Percentiles rank a stretch among this genome's conserved stretches.
phyloP scores from a whole-genome alignment of 2,797 vertebrate genomes.

The Semotilus atromaculatus region DNA sequence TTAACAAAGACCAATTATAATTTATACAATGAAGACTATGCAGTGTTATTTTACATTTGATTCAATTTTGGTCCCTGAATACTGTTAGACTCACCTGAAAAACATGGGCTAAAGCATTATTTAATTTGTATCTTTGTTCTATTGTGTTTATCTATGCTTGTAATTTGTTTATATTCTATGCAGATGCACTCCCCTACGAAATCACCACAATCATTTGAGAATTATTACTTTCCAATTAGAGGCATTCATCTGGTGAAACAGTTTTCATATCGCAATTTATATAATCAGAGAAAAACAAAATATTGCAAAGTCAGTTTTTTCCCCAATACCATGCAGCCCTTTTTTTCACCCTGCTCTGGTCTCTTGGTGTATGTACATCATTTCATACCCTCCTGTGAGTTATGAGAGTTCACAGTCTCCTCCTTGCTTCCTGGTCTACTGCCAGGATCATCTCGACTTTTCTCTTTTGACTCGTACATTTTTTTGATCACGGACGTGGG shows the following conservation, averaged over 20 bases:
- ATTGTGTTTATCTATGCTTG: neutral
- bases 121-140: neutral
- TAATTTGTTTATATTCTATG: neutral
- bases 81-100: too few species aligned
- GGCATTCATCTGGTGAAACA: neutral
- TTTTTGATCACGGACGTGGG: slow-evolving; percentile 99
- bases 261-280: too few species aligned
- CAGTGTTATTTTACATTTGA: too few species aligned
- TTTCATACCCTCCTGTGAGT: slow-evolving; percentile 84
- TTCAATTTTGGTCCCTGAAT: too few species aligned
- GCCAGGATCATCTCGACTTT: slow-evolving; percentile 88
- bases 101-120: too few species aligned
- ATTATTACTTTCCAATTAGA: neutral
- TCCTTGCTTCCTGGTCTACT: slow-evolving; percentile 85
- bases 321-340: too few species aligned
- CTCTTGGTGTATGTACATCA: neutral
- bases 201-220: neutral
- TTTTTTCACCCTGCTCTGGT: neutral
- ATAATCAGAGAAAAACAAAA: too few species aligned
- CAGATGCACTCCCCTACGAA: neutral
- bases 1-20: too few species aligned
- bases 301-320: too few species aligned
- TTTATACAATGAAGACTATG: too few species aligned
- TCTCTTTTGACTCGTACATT: slow-evolving; percentile 99
- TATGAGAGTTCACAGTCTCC: slow-evolving; percentile 77